A percentile compares a stretch with the other conserved stretches of the same genome.
Conservation (phyloP, 2,888 invertebrate species). For the Netelia virgata region DNA sequence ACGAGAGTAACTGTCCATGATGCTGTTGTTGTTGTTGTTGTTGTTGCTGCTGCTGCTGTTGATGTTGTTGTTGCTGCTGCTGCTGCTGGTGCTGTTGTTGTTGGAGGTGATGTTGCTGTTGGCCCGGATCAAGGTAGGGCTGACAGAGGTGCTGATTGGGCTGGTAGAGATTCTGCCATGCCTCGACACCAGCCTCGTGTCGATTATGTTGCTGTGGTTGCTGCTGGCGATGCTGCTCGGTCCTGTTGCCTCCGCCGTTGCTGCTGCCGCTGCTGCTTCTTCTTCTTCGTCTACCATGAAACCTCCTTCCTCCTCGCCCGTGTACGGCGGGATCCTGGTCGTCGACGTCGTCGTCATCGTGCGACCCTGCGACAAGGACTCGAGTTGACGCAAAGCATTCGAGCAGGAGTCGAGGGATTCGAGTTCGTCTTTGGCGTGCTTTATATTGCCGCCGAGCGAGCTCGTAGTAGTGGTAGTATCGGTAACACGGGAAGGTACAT, state of each 20-base stretch:
- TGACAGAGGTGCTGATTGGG: constrained; percentile 82
- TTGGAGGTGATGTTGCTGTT: constrained; percentile 66
- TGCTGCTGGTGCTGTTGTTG: constrained; percentile 44
- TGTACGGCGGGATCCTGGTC: constrained; percentile 73
- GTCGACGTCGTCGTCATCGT: constrained; percentile 86
- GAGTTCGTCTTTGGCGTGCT: constrained; percentile 85
- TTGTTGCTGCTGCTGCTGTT: constrained; percentile 68
- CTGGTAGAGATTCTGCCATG: constrained; percentile 87
- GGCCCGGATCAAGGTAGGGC: constrained; percentile 85
- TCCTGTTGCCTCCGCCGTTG: constrained; percentile 40
- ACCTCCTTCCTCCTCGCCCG: constrained; percentile 37
- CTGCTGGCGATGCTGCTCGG: constrained; percentile 58
- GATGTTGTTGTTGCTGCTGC: constrained; percentile 70
- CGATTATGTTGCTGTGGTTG: constrained; percentile 56
- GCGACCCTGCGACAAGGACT: constrained; percentile 92
- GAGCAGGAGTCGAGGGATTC: constrained; percentile 86
- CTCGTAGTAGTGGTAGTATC: constrained; percentile 85
- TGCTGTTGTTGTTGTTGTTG: constrained; percentile 63
- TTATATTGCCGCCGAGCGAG: constrained; percentile 87
- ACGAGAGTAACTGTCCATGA: constrained; percentile 84
- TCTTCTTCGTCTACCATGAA: constrained; percentile 69
- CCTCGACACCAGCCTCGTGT: constrained; percentile 85
- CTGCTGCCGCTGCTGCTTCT: constrained; percentile 59
- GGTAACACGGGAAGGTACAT: constrained; percentile 77
- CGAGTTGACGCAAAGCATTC: constrained; percentile 91